phyloP scores from a whole-genome alignment of 2,113 vertebrate species.

The Struthidea cinerea region DNA sequence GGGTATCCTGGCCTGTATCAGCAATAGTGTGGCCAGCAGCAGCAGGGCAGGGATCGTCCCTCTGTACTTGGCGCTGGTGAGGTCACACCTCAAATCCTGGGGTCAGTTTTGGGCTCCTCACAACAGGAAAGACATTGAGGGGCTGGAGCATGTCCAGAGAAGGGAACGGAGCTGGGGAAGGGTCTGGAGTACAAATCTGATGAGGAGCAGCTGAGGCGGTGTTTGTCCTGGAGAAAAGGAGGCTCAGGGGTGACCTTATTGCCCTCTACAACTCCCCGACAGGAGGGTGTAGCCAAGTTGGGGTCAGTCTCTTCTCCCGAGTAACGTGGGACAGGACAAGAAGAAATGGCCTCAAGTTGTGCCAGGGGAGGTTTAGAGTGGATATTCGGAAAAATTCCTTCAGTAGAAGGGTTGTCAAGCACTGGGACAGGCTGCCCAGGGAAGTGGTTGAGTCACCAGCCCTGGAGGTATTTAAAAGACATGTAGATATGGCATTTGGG shows the following conservation, averaged over 20 bases:
- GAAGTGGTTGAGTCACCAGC: neutral
- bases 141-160: neutral
- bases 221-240: neutral
- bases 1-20: neutral
- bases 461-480: neutral
- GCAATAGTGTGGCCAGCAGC: neutral
- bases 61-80: rapidly evolving
- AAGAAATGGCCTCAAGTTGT: neutral
- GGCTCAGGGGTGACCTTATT: neutral
- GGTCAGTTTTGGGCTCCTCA: neutral
- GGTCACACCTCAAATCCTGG: neutral
- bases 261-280: neutral
- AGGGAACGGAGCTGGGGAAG: rapidly evolving
- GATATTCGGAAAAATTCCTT: neutral
- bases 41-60: rapidly evolving
- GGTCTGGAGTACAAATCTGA: neutral
- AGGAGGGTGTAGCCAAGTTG: neutral
- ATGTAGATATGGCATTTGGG: neutral
- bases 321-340: neutral
- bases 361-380: neutral
- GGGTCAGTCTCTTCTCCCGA: neutral
- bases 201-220: neutral
- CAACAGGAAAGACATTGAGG: neutral
- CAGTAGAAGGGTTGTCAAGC: neutral
- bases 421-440: neutral